Percentiles rank a stretch among this genome's conserved stretches.
phyloP scores from a whole-genome alignment of 2,797 vertebrate genomes.

The Sebastes flavidus region DNA sequence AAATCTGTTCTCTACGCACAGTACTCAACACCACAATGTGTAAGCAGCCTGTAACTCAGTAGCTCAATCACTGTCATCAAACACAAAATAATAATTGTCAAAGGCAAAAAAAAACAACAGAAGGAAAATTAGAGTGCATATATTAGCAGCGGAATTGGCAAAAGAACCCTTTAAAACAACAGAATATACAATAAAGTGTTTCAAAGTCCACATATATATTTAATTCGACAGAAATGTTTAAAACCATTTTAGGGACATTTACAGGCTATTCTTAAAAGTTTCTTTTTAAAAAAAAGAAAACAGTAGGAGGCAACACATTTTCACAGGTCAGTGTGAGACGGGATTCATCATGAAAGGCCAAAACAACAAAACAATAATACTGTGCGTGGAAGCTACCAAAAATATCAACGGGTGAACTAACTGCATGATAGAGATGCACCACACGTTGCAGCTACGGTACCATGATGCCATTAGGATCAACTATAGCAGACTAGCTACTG shows the following conservation, averaged over 20 bases:
- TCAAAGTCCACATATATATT: constrained; percentile 25
- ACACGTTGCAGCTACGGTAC: constrained; percentile 22
- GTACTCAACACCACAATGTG: constrained; percentile 2
- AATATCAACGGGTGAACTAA: constrained; percentile 16
- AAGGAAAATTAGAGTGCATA: constrained; percentile 3
- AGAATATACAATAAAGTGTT: constrained; percentile 17
- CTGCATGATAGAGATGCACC: constrained; percentile 34
- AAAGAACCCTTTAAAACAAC: constrained; percentile 29
- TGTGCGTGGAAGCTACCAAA: constrained; percentile 15
- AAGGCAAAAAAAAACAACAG: constrained; percentile 22
- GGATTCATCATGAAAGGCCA: constrained; percentile 21
- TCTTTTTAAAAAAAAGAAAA: constrained; percentile 28
- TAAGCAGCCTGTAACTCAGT: constrained; percentile 7
- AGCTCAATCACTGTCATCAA: constrained; percentile 6
- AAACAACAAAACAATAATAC: background rate
- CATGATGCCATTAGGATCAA: constrained; percentile 12
- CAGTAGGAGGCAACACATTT: constrained; percentile 37
- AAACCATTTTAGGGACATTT: constrained; percentile 32
- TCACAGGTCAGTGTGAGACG: constrained; percentile 28
- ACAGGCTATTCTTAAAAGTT: constrained; percentile 28
- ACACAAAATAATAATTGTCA: constrained; percentile 15
- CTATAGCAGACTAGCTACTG: constrained; percentile 46
- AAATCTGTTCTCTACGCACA: constrained; percentile 7
- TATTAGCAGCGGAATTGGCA: constrained; percentile 14
- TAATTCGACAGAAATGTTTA: constrained; percentile 32